phyloP scores from a whole-genome alignment of 2,797 vertebrate species.

The Helarctos malayanus region DNA sequence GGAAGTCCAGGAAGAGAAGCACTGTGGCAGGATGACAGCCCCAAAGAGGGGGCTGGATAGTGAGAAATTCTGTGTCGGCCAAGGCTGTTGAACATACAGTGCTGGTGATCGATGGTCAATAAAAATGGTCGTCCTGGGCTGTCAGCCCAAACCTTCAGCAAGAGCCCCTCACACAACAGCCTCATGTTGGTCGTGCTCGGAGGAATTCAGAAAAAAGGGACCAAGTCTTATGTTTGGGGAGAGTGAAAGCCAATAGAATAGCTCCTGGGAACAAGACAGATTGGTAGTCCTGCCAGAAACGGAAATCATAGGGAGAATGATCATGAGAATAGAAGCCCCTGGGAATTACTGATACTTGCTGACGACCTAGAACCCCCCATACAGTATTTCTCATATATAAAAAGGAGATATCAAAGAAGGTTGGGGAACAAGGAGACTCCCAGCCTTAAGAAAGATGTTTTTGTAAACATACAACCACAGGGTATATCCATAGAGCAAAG shows the following conservation, averaged over 20 bases:
- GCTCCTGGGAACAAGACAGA: not conserved
- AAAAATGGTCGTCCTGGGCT: not conserved
- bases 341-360: not conserved
- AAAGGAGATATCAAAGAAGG: constrained; percentile 1
- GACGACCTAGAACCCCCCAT: not conserved
- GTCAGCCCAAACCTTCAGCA: not conserved
- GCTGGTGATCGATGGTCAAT: not conserved
- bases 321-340: not conserved
- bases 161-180: not conserved
- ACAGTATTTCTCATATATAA: not conserved
- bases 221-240: not conserved
- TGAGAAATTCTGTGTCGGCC: not conserved
- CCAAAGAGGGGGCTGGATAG: not conserved
- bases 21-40: not conserved
- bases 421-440: not conserved
- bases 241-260: not conserved
- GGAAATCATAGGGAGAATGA: not conserved
- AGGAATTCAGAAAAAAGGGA: not conserved
- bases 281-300: not conserved
- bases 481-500: not conserved
- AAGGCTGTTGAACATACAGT: not conserved
- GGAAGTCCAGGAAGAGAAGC: not conserved
- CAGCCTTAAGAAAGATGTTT: not conserved
- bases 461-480: not conserved
- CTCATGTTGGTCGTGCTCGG: not conserved